phyloP scores from a whole-genome alignment of 2,888 invertebrate genomes.

The Balanococcus diminutus region DNA sequence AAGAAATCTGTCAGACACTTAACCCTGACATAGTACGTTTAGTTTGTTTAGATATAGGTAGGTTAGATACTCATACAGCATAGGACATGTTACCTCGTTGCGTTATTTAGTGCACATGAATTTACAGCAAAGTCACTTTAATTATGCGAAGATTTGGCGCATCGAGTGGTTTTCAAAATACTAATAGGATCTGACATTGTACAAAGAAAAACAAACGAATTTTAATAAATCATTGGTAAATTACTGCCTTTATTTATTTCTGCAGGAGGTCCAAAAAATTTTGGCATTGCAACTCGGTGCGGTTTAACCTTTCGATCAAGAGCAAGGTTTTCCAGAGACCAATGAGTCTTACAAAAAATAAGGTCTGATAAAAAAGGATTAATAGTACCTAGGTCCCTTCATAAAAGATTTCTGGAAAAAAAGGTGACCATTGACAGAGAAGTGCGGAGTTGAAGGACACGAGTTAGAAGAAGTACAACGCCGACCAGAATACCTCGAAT shows the following conservation, averaged over 20 bases:
- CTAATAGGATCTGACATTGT: neutral
- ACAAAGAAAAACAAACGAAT: neutral
- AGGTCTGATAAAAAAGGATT: no score
- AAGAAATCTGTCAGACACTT: neutral
- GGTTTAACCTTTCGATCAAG: neutral
- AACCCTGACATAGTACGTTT: constrained; percentile 6
- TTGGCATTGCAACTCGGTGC: neutral
- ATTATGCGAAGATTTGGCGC: neutral
- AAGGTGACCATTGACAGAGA: no score
- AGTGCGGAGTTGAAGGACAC: neutral
- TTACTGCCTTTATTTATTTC: neutral
- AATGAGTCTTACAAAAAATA: no score
- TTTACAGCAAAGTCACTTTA: neutral
- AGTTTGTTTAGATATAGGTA: neutral
- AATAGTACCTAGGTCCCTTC: no score
- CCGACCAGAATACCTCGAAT: neutral
- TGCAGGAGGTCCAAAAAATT: neutral
- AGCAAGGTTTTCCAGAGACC: neutral
- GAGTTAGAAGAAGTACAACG: neutral
- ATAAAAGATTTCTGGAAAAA: no score
- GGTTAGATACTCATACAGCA: neutral
- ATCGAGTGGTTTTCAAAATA: neutral
- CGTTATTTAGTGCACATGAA: neutral
- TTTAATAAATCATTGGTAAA: neutral
- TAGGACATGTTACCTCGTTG: neutral